A percentile compares a stretch with the other conserved stretches of the same genome.
Evolutionary conservation across 2,113 vertebrate species (phyloP).

Genomic region (Scalopus aquaticus): DNA sequence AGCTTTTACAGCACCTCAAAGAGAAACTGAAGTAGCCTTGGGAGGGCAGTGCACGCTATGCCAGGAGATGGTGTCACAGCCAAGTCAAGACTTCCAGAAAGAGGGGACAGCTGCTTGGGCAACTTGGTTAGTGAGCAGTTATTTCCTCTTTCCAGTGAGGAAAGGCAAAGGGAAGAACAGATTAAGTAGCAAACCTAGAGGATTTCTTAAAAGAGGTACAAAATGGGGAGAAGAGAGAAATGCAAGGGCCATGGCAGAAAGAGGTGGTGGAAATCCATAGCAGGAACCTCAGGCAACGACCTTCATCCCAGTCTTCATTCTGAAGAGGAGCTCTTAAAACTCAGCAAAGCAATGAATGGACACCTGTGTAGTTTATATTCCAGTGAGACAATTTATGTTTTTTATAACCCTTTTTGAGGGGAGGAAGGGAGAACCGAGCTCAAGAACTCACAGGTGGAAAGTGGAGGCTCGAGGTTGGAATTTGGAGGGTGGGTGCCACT

Average conservation of each 20-base stretch:
- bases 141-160: background rate
- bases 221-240: background rate
- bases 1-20: background rate
- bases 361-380: background rate
- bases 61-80: background rate
- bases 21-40: background rate
- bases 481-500: background rate
- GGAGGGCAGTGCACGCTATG: background rate
- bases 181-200: background rate
- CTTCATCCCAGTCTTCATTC: background rate
- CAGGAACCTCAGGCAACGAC: background rate
- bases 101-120: background rate
- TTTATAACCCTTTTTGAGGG: background rate
- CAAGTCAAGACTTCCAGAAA: background rate
- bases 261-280: background rate
- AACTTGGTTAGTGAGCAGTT: background rate
- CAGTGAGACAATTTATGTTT: background rate
- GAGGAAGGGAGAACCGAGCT: background rate
- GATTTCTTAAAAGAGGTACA: background rate
- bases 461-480: background rate
- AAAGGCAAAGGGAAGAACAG: background rate
- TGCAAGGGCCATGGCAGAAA: background rate
- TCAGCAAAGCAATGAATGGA: background rate
- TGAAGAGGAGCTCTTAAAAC: background rate
- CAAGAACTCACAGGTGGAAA: background rate